Evolutionary conservation across 2,888 invertebrate species (phyloP), one percentile per base, ranked within the genome.

Genomic region (Sesia apiformis): DNA sequence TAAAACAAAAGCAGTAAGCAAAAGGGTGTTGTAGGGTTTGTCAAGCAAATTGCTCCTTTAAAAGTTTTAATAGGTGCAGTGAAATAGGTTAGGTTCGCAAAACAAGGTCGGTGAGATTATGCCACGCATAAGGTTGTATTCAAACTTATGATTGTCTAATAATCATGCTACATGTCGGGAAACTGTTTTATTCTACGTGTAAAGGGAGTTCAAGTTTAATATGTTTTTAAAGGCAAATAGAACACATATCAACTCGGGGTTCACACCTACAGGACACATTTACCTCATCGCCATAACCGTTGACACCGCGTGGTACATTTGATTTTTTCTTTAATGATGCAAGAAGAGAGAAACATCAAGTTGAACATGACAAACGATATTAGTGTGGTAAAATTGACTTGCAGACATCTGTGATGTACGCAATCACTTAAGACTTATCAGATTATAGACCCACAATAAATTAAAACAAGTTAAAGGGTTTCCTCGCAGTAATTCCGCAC

Each of bases 251-350:
- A 73, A 76, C 72, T 78, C 72, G 77, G 23, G 77, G 74, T 69
- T 74, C 76, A 84, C 78, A 83, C 85, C 84, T 87, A 89, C 76
- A 68, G 84, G 87, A 79, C 77, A 77, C 74, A 78, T 69, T 94
- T 95, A 95, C 95, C 95, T 95, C 95, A 96, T 94, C 78, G 96
- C 95, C 91, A 96, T 96, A 86, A 97, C 96, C 88, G 96, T 95
- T 72, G 96, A 96, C 84, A 97, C 96, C 85, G 96, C 96, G 92
- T 96, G 96, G 93, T 96, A 96, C 96, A 96, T 96, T 94, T 96
- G 96, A 93, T 96, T 96, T 92, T 93, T 93, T 91, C 93, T 93
- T 90, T 87, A 87, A 83, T 76, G 91, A 90, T 90, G 90, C 91
- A 91, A 90, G 90, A 90, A 91, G 90, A 85, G 78, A 90, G 84